These are phyloP conservation scores for Stichopus chloronotus DNA, from an alignment of 35 echinoderm and acorn worm genomes.

Conservation along the genomic window DNA sequence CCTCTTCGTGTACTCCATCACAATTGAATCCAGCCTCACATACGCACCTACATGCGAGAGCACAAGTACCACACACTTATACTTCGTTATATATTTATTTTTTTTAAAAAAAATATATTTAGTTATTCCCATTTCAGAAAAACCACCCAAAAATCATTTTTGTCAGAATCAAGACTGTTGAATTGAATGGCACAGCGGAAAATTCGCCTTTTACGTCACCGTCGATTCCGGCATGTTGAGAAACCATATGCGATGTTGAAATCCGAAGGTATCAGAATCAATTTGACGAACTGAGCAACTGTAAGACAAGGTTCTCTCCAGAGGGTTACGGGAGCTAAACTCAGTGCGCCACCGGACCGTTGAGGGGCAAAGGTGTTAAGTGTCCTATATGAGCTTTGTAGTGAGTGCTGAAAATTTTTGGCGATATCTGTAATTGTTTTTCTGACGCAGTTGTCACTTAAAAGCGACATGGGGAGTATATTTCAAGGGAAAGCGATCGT, in stretches of 20 bases:
- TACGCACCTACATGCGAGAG: no score
- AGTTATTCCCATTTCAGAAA: background rate
- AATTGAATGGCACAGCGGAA: slow-evolving; percentile 48
- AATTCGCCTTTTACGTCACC: slow-evolving; percentile 39
- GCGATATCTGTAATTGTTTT: slow-evolving; percentile 51
- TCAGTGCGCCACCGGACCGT: slow-evolving; percentile 31
- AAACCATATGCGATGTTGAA: background rate
- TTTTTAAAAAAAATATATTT: background rate
- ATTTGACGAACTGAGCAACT: slow-evolving; percentile 43
- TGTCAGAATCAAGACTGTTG: slow-evolving; percentile 27
- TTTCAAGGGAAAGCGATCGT: slow-evolving; percentile 20
- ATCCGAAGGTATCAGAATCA: slow-evolving; percentile 12
- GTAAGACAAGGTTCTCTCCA: slow-evolving; percentile 13
- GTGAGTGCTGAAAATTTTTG: background rate
- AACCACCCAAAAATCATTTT: background rate
- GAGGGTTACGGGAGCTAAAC: slow-evolving; percentile 20
- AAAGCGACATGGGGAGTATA: slow-evolving; percentile 53
- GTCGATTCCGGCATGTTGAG: background rate
- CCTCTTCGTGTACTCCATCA: no score
- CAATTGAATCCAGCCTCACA: no score
- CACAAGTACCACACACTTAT: no score
- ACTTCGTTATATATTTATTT: background rate
- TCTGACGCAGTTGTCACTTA: slow-evolving; percentile 61
- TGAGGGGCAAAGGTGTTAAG: slow-evolving; percentile 53
- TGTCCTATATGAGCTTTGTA: slow-evolving; percentile 8